Percentiles rank a stretch among this genome's conserved stretches.
Evolutionary conservation across 2,888 invertebrate species (phyloP).

Genomic region (Lacanobia wlatinum): DNA sequence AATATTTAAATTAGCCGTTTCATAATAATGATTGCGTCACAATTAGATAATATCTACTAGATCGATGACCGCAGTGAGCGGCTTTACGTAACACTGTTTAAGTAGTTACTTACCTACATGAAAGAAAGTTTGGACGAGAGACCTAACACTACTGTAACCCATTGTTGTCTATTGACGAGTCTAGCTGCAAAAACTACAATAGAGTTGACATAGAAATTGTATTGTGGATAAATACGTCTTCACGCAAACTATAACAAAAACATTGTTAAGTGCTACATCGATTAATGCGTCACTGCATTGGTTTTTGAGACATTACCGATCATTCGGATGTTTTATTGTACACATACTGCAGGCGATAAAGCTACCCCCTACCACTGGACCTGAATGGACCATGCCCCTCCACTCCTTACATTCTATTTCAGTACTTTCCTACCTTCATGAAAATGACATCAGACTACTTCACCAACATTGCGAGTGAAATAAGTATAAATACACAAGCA

Average conservation of each 20-base stretch:
- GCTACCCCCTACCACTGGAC: slow-evolving; percentile 20
- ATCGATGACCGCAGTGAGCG: slow-evolving; percentile 80
- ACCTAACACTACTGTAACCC: slow-evolving; percentile 49
- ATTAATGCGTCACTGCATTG: slow-evolving; percentile 17
- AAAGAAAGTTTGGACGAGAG: slow-evolving; percentile 73
- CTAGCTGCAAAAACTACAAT: slow-evolving; percentile 44
- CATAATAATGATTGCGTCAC: slow-evolving; percentile 80
- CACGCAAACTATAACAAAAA: slow-evolving; percentile 14
- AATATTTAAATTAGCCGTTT: slow-evolving; percentile 77
- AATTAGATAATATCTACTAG: slow-evolving; percentile 84
- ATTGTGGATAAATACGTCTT: slow-evolving; percentile 44
- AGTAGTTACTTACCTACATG: slow-evolving; percentile 71
- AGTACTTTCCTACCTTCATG: slow-evolving; percentile 26
- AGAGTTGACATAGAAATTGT: slow-evolving; percentile 32
- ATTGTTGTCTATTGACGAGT: slow-evolving; percentile 46
- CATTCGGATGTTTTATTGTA: slow-evolving; percentile 26
- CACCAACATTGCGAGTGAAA: not conserved
- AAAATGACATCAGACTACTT: slow-evolving; percentile 16
- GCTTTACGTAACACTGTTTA: slow-evolving; percentile 77
- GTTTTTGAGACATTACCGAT: slow-evolving; percentile 19
- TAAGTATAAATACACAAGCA: slow-evolving; percentile 14
- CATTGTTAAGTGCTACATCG: slow-evolving; percentile 18
- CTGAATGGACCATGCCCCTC: slow-evolving; percentile 25
- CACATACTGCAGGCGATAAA: not conserved
- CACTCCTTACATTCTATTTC: slow-evolving; percentile 29